A percentile compares a stretch with the other conserved stretches of the same genome.
Evolutionary conservation across 64 coral and sea anemone genomes (phyloP).

Genomic region (Stichodactyla helianthus): DNA sequence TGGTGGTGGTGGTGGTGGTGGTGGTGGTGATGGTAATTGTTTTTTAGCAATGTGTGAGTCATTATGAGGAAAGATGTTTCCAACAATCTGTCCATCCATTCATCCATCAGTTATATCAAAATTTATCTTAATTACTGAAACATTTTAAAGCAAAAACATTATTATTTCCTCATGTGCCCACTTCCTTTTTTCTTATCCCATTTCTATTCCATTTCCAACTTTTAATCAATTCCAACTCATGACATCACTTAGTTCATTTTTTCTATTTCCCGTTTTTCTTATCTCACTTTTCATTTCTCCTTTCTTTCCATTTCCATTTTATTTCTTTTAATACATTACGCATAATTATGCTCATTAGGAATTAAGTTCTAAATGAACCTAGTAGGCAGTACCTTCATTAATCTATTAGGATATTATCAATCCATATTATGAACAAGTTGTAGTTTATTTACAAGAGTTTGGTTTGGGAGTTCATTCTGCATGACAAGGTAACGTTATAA

Average conservation of each 20-base stretch:
- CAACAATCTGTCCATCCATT: not conserved
- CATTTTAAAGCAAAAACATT: not conserved
- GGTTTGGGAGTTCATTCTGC: constrained; percentile 3
- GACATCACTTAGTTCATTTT: not conserved
- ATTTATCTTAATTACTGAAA: not conserved
- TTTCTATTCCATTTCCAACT: not conserved
- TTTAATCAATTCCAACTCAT: not conserved
- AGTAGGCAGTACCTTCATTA: not conserved
- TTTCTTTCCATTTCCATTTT: not conserved
- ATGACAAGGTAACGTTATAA: constrained; percentile 4
- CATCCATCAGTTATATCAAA: not conserved
- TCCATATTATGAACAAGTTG: constrained; percentile 1
- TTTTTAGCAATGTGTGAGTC: not conserved
- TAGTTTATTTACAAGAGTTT: constrained; percentile 8
- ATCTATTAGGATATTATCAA: constrained; percentile 9
- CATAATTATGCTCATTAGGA: not conserved
- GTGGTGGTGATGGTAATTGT: not conserved
- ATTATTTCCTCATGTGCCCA: not conserved
- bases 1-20: not conserved
- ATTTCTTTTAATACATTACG: not conserved
- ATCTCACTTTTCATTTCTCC: not conserved
- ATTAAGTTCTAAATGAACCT: not conserved
- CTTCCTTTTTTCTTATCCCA: not conserved
- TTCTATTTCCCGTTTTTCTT: not conserved
- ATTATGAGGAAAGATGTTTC: not conserved